A percentile compares a stretch with the other conserved stretches of the same genome.
These are phyloP conservation scores for Xylota sylvarum DNA, from an alignment of 2,888 invertebrate species.

Conservation along the genomic window DNA sequence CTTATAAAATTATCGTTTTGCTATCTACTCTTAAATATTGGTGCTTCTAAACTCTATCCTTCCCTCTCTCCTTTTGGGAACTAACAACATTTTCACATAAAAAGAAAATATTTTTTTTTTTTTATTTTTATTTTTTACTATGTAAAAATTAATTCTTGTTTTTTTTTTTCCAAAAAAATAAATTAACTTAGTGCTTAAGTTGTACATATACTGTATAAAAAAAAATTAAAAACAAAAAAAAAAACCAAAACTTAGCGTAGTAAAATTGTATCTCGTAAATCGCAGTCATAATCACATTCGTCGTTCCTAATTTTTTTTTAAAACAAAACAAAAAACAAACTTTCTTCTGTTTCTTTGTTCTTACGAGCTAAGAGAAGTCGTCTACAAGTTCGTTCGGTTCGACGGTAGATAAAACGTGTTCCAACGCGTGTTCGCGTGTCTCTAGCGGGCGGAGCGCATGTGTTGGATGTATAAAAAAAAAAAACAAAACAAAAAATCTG, in stretches of 20 bases:
- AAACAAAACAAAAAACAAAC: slow-evolving; percentile 1
- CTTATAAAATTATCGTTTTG: slow-evolving; percentile 51
- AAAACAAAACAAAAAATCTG: slow-evolving; percentile 16
- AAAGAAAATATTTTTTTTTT: slow-evolving; percentile 27
- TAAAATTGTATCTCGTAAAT: slow-evolving; percentile 46
- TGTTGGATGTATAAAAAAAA: slow-evolving; percentile 84
- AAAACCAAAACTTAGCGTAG: slow-evolving; percentile 48
- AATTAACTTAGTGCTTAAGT: slow-evolving; percentile 78
- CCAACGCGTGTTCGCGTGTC: slow-evolving; percentile 84
- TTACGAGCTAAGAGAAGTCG: neutral
- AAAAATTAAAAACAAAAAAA: slow-evolving; percentile 46
- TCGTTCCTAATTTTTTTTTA: slow-evolving; percentile 62
- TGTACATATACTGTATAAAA: slow-evolving; percentile 78
- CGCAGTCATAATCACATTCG: slow-evolving; percentile 65
- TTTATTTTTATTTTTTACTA: slow-evolving; percentile 61
- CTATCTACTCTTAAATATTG: slow-evolving; percentile 73
- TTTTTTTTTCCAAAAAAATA: slow-evolving; percentile 80
- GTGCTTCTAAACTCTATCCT: slow-evolving; percentile 67
- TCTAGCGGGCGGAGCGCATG: slow-evolving; percentile 85
- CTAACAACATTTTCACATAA: slow-evolving; percentile 63
- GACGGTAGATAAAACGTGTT: slow-evolving; percentile 58
- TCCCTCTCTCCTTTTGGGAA: slow-evolving; percentile 70
- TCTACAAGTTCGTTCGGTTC: slow-evolving; percentile 21
- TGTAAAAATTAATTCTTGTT: slow-evolving; percentile 70
- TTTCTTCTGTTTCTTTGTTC: neutral